Evolutionary conservation across 2,797 vertebrate species (phyloP), one percentile per base, ranked within the genome.

Genomic region (Enteromius radiatus): DNA sequence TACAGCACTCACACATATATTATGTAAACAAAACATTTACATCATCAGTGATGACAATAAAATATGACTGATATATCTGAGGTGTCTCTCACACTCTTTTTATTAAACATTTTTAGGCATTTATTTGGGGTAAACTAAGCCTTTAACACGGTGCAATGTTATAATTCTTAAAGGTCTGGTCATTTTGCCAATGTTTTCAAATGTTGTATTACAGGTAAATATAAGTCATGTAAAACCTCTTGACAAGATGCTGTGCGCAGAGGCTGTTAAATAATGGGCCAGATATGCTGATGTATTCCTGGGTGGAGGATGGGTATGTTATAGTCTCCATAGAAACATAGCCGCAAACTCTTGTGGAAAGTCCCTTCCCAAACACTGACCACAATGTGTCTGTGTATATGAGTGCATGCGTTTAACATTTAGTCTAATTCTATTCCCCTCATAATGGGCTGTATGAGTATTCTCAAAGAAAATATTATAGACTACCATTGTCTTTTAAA

Each of bases 331-430:
- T 82, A 83, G 86, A 68, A 87, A 85, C 86, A 10, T 8, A 69
- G 61, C 17, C 23, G 33, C 69, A 87, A 85, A 84, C 84, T 83
- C 81, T 63, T 82, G 52, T 65, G 84, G 78, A 86, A 87, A 85
- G 77, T 85, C 86, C 86, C 86, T 69, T 80, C 54, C 59, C 23
- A 71, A 67, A 75, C 63, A 14, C 76, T 85, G 84, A 85, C 80
- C 80, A 65, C 75, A 80, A n/a, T 54, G 68, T 75, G 59, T 75
- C 36, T 59, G 47, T 74, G 36, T 64, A 33, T 67, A 49, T 69
- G 61, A 56, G 49, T 67, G 59, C 28, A 67, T 68, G 69, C 11
- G 1, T 75, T 76, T 12, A 83, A 83, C 74, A 83, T 77, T 61
- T 63, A 49, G 63, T 61, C 36, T 76, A 76, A 80, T 80, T 26